Conservation (phyloP, 1,140 invertebrate species). For the Wasmannia auropunctata region DNA sequence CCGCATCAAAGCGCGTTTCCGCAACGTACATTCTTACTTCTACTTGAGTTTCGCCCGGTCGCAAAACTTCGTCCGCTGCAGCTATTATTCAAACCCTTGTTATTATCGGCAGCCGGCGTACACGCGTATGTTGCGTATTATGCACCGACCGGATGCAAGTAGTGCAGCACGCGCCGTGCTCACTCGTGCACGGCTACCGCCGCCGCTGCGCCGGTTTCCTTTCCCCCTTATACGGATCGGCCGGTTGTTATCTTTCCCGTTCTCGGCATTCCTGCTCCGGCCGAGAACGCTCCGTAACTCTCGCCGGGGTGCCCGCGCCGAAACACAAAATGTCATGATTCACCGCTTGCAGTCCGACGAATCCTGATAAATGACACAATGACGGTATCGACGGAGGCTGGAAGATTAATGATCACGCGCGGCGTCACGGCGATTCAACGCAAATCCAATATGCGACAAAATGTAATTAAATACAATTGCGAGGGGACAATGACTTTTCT, state of each 20-base stretch:
- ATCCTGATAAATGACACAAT: conserved; percentile 52
- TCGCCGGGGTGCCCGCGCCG: not conserved
- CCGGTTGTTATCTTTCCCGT: conserved; percentile 8
- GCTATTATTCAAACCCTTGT: conserved; percentile 53
- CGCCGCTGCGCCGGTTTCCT: conserved; percentile 26
- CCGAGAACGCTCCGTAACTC: not conserved
- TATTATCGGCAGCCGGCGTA: conserved; percentile 60
- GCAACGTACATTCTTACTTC: not conserved
- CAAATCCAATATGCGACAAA: not conserved
- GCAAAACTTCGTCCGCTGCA: not conserved
- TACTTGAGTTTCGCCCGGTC: not conserved
- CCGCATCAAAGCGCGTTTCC: not conserved
- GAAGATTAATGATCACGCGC: conserved; percentile 34
- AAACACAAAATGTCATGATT: conserved; percentile 39
- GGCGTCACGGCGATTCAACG: not conserved
- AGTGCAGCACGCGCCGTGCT: conserved; percentile 51
- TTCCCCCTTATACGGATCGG: not conserved
- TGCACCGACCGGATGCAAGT: conserved; percentile 52
- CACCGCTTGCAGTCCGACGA: conserved; percentile 12
- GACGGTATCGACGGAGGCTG: conserved; percentile 9
- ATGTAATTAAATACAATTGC: conserved; percentile 1
- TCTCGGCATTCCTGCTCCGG: not conserved
- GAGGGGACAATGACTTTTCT: too few species aligned
- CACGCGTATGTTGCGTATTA: not conserved
- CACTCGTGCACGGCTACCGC: conserved; percentile 50